Evolutionary conservation across 2,797 vertebrate species (phyloP), one percentile per base, ranked within the genome.

Genomic region (Hoplostethus atlanticus): DNA sequence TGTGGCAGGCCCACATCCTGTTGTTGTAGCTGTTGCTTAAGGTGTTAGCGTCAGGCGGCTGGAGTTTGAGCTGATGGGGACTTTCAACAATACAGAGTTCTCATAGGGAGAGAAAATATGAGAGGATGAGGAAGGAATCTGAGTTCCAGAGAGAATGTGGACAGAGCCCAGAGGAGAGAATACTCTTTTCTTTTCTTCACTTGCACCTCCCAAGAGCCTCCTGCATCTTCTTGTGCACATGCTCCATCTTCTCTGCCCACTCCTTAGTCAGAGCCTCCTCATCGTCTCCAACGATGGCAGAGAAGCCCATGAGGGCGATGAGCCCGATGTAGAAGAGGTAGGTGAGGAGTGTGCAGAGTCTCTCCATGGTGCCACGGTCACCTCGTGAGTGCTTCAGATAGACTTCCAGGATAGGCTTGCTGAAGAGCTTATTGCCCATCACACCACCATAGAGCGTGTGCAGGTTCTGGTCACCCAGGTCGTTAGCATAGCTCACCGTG

Each of bases 261-360:
- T 95, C 94, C 79, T 94, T 90, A 0, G 62, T 88, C 66, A 95
- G 90, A 7, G 88, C 62, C 60, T 94, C 94, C 71, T 94, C 91
- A 17, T 96, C 94, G 11, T 95, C 94, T 0, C 87, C 93, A 1
- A 94, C 90, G 86, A 95, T 11, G 67, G 93, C 93, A 1, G 92
- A 61, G 53, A 93, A 94, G 79, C 94, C 95, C 93, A 96, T 95
- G 40, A 95, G 87, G 21, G 94, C 92, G 50, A 96, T 95, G 84
- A 95, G 93, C 72, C 95, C 95, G 53, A 96, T 94, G 91, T 94
- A 95, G 92, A 96, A 95, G 59, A 96, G 90, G 82, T 94, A 93
- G 52, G 93, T 95, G 84, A 96, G 93, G 52, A 90, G 94, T 0
- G 91, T 95, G 21, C 94, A 95, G 51, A 96, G 93, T 0, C 71